Percentiles rank a stretch among this genome's conserved stretches.
These are phyloP conservation scores for Oceanodroma leucorhoa DNA, from an alignment of 2,797 vertebrate genomes.

Conservation along the genomic window DNA sequence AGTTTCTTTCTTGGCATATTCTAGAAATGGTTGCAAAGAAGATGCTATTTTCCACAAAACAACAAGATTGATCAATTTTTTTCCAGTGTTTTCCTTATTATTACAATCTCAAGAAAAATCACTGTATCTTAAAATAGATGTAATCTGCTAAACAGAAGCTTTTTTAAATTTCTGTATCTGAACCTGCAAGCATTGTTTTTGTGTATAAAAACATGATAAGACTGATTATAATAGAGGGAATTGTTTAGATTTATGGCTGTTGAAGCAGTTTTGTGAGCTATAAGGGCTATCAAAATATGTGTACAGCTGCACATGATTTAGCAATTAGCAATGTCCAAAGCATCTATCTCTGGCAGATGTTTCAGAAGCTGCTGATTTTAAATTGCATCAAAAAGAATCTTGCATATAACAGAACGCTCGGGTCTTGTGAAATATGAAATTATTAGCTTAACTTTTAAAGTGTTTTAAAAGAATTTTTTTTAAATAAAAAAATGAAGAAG, in stretches of 20 bases:
- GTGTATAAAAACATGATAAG: not conserved
- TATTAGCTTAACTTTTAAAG: not conserved
- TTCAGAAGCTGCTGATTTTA: slow-evolving; percentile 56
- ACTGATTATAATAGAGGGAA: slow-evolving; percentile 10
- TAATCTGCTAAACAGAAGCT: not conserved
- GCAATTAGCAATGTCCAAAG: slow-evolving; percentile 54
- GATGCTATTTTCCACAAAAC: not conserved
- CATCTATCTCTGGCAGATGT: slow-evolving; percentile 42
- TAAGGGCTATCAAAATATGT: slow-evolving; percentile 40
- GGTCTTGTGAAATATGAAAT: slow-evolving; percentile 11
- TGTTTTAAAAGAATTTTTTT: not conserved
- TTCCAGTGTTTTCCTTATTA: not conserved
- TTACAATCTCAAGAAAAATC: not conserved
- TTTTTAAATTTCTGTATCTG: not conserved
- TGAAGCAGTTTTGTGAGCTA: slow-evolving; percentile 26
- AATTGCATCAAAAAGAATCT: not conserved
- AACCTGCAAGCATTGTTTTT: not conserved
- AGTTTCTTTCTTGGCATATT: not conserved
- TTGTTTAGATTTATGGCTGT: slow-evolving; percentile 13
- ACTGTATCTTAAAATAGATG: not conserved
- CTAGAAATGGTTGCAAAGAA: not conserved
- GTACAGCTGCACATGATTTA: slow-evolving; percentile 60
- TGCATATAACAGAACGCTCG: not conserved
- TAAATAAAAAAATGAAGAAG: not conserved
- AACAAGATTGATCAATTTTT: not conserved